Percentiles rank a stretch among this genome's conserved stretches.
Evolutionary conservation across 2,113 vertebrate species (phyloP).

Genomic region (Phylloscopus trochiloides): DNA sequence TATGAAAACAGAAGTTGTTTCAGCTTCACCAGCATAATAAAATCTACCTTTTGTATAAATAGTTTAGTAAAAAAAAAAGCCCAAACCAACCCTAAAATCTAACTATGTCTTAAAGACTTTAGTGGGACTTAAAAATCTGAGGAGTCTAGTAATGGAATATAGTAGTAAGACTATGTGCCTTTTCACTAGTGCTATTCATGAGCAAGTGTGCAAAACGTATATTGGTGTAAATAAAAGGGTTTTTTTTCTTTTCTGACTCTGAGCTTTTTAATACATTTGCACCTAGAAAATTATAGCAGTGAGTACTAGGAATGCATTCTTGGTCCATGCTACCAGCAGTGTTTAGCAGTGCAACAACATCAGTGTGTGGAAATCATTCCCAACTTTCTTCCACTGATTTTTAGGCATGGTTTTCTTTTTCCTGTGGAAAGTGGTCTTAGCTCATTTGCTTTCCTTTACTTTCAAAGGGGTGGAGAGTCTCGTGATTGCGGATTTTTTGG

Average conservation of each 20-base stretch:
- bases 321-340: neutral
- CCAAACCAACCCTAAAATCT: neutral
- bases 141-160: neutral
- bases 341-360: neutral
- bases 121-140: neutral
- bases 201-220: neutral
- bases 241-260: neutral
- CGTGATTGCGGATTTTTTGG: rapidly evolving
- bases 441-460: neutral
- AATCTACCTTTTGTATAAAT: neutral
- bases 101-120: neutral
- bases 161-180: neutral
- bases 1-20: neutral
- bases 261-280: neutral
- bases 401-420: neutral
- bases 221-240: neutral
- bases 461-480: neutral
- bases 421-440: neutral
- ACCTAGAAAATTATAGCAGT: neutral
- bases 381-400: neutral
- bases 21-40: neutral
- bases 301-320: neutral
- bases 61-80: neutral
- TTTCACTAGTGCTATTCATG: neutral
- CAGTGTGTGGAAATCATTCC: neutral